These are phyloP conservation scores for Oreonectes daqikongensis DNA, from an alignment of 2,797 vertebrate species.

Conservation along the genomic window DNA sequence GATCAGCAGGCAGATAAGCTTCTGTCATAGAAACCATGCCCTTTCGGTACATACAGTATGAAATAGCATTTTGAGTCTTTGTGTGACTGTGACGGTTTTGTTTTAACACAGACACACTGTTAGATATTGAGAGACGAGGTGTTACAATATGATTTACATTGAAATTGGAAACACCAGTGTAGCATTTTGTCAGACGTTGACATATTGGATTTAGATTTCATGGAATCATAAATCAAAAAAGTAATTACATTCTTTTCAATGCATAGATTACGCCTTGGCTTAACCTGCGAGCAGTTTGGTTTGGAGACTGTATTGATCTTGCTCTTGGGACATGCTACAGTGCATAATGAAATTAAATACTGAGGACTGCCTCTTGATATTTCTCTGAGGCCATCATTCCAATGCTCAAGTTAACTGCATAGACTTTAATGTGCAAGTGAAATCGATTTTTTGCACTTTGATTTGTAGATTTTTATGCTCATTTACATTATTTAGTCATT, in stretches of 20 bases:
- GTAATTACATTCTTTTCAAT: slow-evolving; percentile 32
- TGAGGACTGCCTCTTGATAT: slow-evolving; percentile 15
- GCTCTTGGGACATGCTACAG: slow-evolving; percentile 32
- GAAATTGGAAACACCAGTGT: background rate
- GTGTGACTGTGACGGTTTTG: slow-evolving; percentile 4
- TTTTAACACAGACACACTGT: background rate
- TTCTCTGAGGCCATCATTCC: slow-evolving; percentile 39
- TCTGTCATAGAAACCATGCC: background rate
- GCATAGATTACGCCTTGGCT: slow-evolving; percentile 15
- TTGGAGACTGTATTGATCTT: slow-evolving; percentile 48
- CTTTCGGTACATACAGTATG: background rate
- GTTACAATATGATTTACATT: background rate
- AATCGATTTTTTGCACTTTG: slow-evolving; percentile 25
- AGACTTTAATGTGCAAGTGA: slow-evolving; percentile 10
- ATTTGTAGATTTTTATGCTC: slow-evolving; percentile 6
- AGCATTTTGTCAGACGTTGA: background rate
- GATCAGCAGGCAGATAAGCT: slow-evolving; percentile 53
- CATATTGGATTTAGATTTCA: background rate
- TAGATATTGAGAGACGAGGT: background rate
- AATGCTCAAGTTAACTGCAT: slow-evolving; percentile 26
- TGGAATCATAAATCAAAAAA: slow-evolving; percentile 9
- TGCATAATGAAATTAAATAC: slow-evolving; percentile 53
- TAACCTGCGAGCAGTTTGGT: slow-evolving; percentile 31
- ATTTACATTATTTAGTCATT: slow-evolving; percentile 5
- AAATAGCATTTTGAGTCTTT: background rate